Evolutionary conservation across 1,140 invertebrate species (phyloP).

Genomic region (Palaemon carinicauda): DNA sequence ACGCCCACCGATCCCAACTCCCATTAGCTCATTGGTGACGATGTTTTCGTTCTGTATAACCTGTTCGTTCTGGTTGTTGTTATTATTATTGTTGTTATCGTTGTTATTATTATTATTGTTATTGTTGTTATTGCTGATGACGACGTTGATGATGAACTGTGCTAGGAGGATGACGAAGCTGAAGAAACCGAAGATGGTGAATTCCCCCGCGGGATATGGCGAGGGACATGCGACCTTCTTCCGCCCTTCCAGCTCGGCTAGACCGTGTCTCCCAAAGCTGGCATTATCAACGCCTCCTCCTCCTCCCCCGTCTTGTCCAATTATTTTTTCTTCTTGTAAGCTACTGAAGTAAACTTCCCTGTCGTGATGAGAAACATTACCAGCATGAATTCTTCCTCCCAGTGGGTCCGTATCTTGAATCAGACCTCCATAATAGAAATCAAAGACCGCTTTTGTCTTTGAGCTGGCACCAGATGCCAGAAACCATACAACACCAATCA

Average conservation of each 20-base stretch:
- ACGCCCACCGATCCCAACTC: not conserved
- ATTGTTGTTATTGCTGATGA: not conserved
- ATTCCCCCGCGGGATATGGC: not conserved
- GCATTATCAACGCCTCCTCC: no score
- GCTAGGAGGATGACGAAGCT: not conserved
- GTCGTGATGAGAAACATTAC: no score
- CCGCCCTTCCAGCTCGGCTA: not conserved
- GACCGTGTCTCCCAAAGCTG: no score
- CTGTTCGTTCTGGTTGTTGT: not conserved
- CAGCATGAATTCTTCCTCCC: no score
- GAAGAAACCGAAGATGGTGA: not conserved
- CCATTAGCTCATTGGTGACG: not conserved
- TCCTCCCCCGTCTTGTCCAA: not conserved
- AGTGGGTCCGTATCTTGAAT: no score
- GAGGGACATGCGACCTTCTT: not conserved
- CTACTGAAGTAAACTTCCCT: not conserved
- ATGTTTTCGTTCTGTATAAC: not conserved
- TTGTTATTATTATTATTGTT: not conserved
- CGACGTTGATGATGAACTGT: not conserved
- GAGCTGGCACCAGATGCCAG: no score
- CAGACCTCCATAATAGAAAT: no score
- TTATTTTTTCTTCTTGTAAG: not conserved
- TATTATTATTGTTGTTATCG: not conserved
- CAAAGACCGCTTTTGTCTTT: no score
- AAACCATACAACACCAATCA: no score